Evolutionary conservation across 2,797 vertebrate species (phyloP).

Genomic region (Hirundo rustica): DNA sequence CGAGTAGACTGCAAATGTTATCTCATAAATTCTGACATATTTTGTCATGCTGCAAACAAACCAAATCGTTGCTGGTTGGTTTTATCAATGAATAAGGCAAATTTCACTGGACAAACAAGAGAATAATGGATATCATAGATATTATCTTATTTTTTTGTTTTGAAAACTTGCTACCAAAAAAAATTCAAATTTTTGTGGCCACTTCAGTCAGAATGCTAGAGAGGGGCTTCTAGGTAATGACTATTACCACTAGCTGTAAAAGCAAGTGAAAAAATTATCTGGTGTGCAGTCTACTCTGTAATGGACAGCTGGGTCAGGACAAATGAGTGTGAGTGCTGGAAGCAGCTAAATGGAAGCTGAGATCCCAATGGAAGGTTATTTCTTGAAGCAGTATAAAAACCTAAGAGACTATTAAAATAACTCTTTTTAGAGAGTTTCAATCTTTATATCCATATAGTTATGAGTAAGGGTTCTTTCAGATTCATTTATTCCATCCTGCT

Average conservation of each 20-base stretch:
- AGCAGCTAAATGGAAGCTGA: background rate
- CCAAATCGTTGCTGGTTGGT: background rate
- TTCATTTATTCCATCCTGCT: background rate
- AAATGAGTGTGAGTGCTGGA: background rate
- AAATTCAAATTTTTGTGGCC: background rate
- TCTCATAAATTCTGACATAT: background rate
- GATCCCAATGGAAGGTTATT: background rate
- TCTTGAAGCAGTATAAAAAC: background rate
- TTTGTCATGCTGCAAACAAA: background rate
- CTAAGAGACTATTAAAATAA: background rate
- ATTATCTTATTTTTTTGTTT: background rate
- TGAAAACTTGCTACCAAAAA: background rate
- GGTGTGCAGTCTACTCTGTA: background rate
- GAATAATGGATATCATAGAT: background rate
- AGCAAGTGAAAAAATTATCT: background rate
- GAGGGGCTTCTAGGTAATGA: background rate
- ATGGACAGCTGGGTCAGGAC: background rate
- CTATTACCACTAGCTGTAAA: background rate
- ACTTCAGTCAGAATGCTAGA: background rate
- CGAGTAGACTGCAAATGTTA: background rate
- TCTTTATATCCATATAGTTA: background rate
- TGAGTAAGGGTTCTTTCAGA: background rate
- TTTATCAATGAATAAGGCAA: background rate
- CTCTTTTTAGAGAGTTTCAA: background rate
- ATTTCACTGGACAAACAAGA: background rate